Base-by-base conservation (phyloP, 2,888 invertebrate genomes). In the Nomada fabriciana region DNA sequence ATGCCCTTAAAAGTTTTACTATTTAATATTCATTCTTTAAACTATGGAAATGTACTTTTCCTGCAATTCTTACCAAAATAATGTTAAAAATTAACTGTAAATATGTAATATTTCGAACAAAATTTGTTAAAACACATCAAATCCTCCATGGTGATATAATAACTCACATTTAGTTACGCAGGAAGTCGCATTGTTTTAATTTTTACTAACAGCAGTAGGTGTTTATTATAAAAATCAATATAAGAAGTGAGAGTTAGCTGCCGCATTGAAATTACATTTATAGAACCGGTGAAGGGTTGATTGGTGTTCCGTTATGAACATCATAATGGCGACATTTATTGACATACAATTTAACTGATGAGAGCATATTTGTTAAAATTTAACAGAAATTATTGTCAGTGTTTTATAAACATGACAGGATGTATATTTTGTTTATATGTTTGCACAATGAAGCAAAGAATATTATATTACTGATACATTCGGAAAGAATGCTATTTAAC, bases 391-490 rank as follows among this genome's bases (percentile, higher is more conserved):
- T 90, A 89, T 90, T 89, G 92, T 93, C 93, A 92, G 88, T 94
- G 93, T 93, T 93, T 94, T 92, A 93, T 93, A 93, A 93, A 93
- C 93, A 94, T 93, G 93, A 92, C 92, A 89, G 87, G 91, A 88
- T 90, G 90, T 90, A 91, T 92, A 93, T 78, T 93, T 91, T 93
- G 92, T 92, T 91, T 93, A 89, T 91, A 89, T 91, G 91, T 92
- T 91, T 91, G 92, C 91, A 91, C 90, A 90, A 88, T 88, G 89
- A 90, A 78, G 89, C 89, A 90, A 90, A 90, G 89, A 86, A 87
- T 89, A 89, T 87, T 85, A 87, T 90, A 89, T 90, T 88, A 89
- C 82, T 87, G 88, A 90, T 89, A 89, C 91, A 91, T 91, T 91
- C 90, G 88, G 88, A 89, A 91, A 89, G 91, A 90, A 91, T 92